These are phyloP conservation scores for Lasioglossum marginatum DNA, from an alignment of 2,888 invertebrate genomes.

Conservation along the genomic window DNA sequence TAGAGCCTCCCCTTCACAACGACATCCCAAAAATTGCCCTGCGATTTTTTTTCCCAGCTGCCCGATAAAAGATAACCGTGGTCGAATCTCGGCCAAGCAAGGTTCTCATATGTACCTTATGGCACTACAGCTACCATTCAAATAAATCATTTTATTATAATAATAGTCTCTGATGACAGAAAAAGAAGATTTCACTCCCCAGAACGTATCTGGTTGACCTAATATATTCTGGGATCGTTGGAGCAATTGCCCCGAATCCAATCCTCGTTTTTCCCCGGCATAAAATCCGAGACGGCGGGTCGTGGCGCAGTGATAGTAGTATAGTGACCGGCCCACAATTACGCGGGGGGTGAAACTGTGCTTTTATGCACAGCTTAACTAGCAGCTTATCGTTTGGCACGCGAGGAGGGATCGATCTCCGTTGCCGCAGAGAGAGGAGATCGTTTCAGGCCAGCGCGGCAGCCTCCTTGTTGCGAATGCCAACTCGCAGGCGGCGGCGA, in stretches of 20 bases:
- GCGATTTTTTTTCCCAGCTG: too few relatives aligned
- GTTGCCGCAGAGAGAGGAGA: conserved; percentile 14
- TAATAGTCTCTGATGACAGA: not conserved
- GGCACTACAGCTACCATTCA: too few relatives aligned
- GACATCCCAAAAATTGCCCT: too few relatives aligned
- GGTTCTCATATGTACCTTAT: too few relatives aligned
- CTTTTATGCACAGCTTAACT: conserved; percentile 54
- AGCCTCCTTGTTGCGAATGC: conserved; percentile 28
- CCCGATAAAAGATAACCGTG: too few relatives aligned
- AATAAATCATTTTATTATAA: too few relatives aligned
- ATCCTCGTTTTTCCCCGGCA: not conserved
- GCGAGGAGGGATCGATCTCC: conserved; percentile 32
- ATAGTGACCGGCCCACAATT: conserved; percentile 12
- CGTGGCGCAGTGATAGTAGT: not conserved
- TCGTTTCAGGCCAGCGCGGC: not conserved
- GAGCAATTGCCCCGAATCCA: not conserved
- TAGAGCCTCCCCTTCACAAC: too few relatives aligned
- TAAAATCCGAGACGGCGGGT: not conserved
- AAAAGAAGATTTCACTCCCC: too few relatives aligned
- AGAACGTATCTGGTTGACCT: not conserved
- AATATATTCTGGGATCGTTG: not conserved
- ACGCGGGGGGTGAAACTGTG: not conserved
- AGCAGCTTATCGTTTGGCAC: conserved; percentile 62
- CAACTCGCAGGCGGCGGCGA: conserved; percentile 26
- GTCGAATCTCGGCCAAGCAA: too few relatives aligned